A percentile compares a stretch with the other conserved stretches of the same genome.
phyloP scores from a whole-genome alignment of 2,888 invertebrate species.

The Drosophila koepferae region DNA sequence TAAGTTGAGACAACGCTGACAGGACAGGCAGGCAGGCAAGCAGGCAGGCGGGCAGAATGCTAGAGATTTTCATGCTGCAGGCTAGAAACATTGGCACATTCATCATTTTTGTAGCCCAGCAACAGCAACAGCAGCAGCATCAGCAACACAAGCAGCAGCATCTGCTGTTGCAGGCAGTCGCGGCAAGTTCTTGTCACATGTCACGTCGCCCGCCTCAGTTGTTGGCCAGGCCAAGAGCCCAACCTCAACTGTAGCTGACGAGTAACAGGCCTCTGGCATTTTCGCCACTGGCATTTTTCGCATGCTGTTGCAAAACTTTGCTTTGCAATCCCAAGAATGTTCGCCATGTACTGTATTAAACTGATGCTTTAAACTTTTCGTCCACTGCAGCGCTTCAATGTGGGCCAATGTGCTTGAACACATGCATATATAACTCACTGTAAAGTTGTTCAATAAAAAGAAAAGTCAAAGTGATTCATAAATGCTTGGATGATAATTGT shows the following conservation, averaged over 20 bases:
- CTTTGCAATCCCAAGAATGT: slow-evolving; percentile 36
- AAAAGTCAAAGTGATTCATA: not conserved
- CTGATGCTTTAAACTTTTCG: slow-evolving; percentile 36
- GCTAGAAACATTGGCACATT: slow-evolving; percentile 75
- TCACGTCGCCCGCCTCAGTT: slow-evolving; percentile 67
- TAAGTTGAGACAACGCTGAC: slow-evolving; percentile 46
- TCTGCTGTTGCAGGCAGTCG: slow-evolving; percentile 71
- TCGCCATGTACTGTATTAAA: slow-evolving; percentile 32
- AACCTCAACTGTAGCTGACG: slow-evolving; percentile 26
- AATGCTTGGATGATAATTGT: no score
- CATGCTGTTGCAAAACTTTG: slow-evolving; percentile 49
- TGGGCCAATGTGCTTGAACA: slow-evolving; percentile 3
- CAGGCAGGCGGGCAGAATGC: slow-evolving; percentile 4
- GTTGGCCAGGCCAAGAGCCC: slow-evolving; percentile 13
- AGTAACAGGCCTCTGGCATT: slow-evolving; percentile 51
- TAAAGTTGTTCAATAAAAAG: not conserved
- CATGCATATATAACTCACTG: slow-evolving; percentile 4
- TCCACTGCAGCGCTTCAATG: slow-evolving; percentile 5
- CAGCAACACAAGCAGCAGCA: slow-evolving; percentile 36
- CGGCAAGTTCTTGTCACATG: slow-evolving; percentile 80
- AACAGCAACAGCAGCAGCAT: slow-evolving; percentile 34
- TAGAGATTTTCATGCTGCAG: slow-evolving; percentile 27
- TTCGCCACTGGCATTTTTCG: slow-evolving; percentile 42
- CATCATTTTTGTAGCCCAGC: slow-evolving; percentile 67
- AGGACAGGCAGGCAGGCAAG: slow-evolving; percentile 8